phyloP scores from a whole-genome alignment of 2,888 invertebrate genomes.

The Lordiphosa andalusiaca region DNA sequence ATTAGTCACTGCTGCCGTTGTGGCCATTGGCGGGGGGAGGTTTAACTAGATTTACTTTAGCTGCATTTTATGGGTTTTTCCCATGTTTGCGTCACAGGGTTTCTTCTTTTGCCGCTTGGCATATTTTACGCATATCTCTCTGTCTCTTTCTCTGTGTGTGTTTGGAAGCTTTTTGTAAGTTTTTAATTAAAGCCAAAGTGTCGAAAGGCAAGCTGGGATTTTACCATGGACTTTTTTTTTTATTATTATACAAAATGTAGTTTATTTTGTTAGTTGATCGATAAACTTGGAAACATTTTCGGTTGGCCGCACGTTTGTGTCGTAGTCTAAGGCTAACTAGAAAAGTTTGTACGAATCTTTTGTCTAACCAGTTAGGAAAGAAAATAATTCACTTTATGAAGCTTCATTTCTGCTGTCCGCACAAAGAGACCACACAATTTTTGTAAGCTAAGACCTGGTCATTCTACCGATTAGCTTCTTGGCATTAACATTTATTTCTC shows the following conservation, averaged over 20 bases:
- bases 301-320: constrained; percentile 19
- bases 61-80: constrained; percentile 55
- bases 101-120: constrained; percentile 31
- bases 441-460: constrained; percentile 64
- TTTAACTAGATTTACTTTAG: constrained; percentile 53
- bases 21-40: constrained; percentile 3
- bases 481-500: constrained; percentile 21
- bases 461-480: constrained; percentile 57
- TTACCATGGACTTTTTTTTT: constrained; percentile 24
- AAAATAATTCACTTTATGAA: too few relatives aligned
- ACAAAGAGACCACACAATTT: constrained; percentile 7
- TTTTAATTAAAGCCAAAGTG: constrained; percentile 72
- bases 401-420: background rate
- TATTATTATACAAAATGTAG: constrained; percentile 55
- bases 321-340: constrained; percentile 49
- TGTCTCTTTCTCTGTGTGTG: constrained; percentile 10
- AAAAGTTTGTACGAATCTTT: constrained; percentile 25
- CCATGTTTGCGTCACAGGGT: constrained; percentile 12
- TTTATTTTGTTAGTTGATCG: constrained; percentile 47
- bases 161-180: constrained; percentile 54
- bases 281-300: constrained; percentile 58
- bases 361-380: too few relatives aligned
- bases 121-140: constrained; percentile 60
- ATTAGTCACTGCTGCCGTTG: constrained; percentile 15
- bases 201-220: constrained; percentile 56